Evolutionary conservation across 2,797 vertebrate species (phyloP), one percentile per base, ranked within the genome.

Genomic region (Xenopus petersii): DNA sequence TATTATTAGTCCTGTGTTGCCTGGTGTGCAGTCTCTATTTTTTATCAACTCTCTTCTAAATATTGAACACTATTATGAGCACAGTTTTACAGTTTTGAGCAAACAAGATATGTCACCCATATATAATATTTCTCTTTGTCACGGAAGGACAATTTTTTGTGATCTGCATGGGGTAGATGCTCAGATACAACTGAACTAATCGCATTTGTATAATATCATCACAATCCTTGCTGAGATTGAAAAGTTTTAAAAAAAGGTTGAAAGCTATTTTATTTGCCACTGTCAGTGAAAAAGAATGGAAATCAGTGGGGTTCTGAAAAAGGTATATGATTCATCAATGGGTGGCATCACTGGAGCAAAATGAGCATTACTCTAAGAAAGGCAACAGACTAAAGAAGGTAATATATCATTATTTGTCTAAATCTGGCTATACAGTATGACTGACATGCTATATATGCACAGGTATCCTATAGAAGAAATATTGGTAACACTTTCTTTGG

Each of bases 231-330:
- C 60, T 78, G 71, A 21, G 65, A 77, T 77, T 42, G 70, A 65
- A 78, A 64, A 68, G 65, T 56, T 51, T 73, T 78, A 67, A 67
- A 64, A 71, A 69, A 67, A 69, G 60, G 36, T 33, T 73, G 66
- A 68, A 77, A 73, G 67, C 59, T 63, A 69, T 64, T 49, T 21
- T 21, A 2, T 30, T 30, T 30, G 26, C 26, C 26, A 30, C 1
- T 63, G 69, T n/a, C 48, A 59, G 49, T 49, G 65, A 69, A 59
- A 64, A 56, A 73, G 65, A 51, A 73, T 17, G 24, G 16, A 54
- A 51, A 49, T 1, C 65, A 12, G 46, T 17, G 9, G 70, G 48
- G 58, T 30, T 58, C 64, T 58, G 65, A 49, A 64, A 63, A 36
- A 48, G 12, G 16, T 12, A 69, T 78, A 49, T 58, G 36, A 70